Evolutionary conservation across 2,113 vertebrate genomes (phyloP), one percentile per base, ranked within the genome.

Genomic region (Ascaphus truei): DNA sequence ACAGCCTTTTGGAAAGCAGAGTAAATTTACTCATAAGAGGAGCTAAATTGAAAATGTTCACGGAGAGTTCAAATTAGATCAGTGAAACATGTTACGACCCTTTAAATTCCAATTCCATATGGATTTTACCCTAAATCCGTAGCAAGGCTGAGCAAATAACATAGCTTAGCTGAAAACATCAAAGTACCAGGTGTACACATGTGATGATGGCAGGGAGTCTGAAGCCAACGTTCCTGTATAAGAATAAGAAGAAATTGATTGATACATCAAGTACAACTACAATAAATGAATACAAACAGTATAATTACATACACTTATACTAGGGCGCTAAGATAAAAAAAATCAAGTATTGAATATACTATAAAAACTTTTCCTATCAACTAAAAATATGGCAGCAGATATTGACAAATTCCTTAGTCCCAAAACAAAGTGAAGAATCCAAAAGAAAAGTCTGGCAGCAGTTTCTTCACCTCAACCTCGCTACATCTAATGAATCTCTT

Each of bases 31-130:
- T 69, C 55, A 59, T 60, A 69, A 69, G 66, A 58, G n/a, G 45
- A 69, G 66, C 59, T 69, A 69, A 69, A 69, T 69, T 59, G 56
- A 59, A 68, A 69, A 69, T 69, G 66, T 69, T 69, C 66, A 69
- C 34, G 45, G 66, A 60, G 66, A 69, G 66, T 69, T 69, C 66
- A 69, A 60, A 69, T 69, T 69, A 60, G 66, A 69, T 69, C 66
- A 69, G 66, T 69, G 66, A 58, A 69, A 69, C 66, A 69, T 60
- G 34, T 69, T 69, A 59, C 56, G 45, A 69, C 56, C 56, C 56
- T 69, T 22, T 60, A 69, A 69, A 60, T 60, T 69, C 66, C 66
- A 69, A 60, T 60, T 69, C 66, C 66, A 69, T 69, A 69, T 69
- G 66, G 66, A 69, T 33, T 31, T 57, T 45, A 57, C 57, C 52